These are phyloP conservation scores for Apodemus speciosus DNA, from an alignment of 2,113 vertebrate species.

Conservation along the genomic window DNA sequence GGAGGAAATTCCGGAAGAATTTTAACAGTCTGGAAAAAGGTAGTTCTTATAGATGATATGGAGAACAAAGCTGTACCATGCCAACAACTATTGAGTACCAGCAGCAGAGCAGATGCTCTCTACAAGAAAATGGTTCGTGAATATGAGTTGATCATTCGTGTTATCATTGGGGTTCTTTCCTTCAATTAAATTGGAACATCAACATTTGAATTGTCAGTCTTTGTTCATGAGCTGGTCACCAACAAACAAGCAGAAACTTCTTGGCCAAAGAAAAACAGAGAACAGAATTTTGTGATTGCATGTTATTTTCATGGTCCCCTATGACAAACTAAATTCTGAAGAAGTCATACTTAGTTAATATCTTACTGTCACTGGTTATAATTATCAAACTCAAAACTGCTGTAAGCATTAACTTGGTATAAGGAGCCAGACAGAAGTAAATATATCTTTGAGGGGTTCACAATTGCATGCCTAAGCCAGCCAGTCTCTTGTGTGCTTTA, in stretches of 20 bases:
- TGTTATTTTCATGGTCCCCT: not conserved
- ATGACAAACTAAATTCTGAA: slow-evolving; percentile 18
- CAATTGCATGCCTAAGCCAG: not conserved
- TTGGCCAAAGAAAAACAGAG: slow-evolving; percentile 45
- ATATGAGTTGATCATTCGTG: slow-evolving; percentile 6
- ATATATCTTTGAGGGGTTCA: not conserved
- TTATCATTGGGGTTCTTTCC: not conserved
- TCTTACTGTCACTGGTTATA: slow-evolving; percentile 1
- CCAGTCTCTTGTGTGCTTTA: not conserved
- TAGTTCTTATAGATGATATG: not conserved
- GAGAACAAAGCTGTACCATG: not conserved
- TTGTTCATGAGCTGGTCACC: slow-evolving; percentile 48
- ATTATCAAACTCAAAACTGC: not conserved
- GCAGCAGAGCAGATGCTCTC: not conserved
- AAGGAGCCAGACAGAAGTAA: not conserved
- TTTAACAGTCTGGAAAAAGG: not conserved
- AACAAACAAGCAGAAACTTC: not conserved
- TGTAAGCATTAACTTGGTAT: not conserved
- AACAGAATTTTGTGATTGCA: not conserved
- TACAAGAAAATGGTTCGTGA: not conserved
- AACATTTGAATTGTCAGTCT: slow-evolving; percentile 19
- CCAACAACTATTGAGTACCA: not conserved
- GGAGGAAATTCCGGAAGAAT: not conserved
- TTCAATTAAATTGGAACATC: slow-evolving; percentile 14
- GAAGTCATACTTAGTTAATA: not conserved